Evolutionary conservation across 2,113 vertebrate species (phyloP).

Genomic region (Poeciliopsis turrubarensis): DNA sequence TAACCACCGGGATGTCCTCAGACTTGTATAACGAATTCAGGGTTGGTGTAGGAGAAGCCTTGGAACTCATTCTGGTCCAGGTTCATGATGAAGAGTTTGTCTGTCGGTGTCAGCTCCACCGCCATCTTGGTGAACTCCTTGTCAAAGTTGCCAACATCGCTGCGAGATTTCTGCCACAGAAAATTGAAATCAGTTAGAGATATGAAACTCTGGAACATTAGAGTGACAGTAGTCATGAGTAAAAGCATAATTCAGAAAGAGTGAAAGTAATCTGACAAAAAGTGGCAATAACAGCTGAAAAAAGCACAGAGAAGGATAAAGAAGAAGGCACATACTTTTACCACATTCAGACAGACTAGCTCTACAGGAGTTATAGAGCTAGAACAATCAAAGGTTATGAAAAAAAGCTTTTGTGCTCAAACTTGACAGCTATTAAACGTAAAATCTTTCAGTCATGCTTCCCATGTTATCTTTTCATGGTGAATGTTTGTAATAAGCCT

Average conservation of each 20-base stretch:
- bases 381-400: neutral
- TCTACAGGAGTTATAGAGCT: constrained; percentile 29
- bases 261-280: constrained; percentile 15
- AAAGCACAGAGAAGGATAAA: constrained; percentile 38
- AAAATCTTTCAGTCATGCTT: no score
- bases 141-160: constrained; percentile 96
- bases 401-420: no score
- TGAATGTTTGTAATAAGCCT: no score
- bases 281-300: constrained; percentile 4
- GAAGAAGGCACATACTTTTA: constrained; percentile 12
- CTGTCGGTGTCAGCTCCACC: constrained; percentile 95
- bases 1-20: constrained; percentile 69
- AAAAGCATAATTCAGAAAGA: constrained; percentile 3
- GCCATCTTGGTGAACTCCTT: constrained; percentile 98
- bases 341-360: constrained; percentile 18
- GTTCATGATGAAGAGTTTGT: constrained; percentile 99
- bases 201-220: neutral
- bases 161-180: constrained; percentile 88
- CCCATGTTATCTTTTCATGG: no score
- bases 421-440: no score
- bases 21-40: constrained; percentile 96
- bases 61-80: constrained; percentile 99
- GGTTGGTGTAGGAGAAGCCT: constrained; percentile 98
- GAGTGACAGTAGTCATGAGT: neutral
- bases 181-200: neutral